Evolutionary conservation across 2,797 vertebrate species (phyloP), one percentile per base, ranked within the genome.

Genomic region (Onychomys arenicola): DNA sequence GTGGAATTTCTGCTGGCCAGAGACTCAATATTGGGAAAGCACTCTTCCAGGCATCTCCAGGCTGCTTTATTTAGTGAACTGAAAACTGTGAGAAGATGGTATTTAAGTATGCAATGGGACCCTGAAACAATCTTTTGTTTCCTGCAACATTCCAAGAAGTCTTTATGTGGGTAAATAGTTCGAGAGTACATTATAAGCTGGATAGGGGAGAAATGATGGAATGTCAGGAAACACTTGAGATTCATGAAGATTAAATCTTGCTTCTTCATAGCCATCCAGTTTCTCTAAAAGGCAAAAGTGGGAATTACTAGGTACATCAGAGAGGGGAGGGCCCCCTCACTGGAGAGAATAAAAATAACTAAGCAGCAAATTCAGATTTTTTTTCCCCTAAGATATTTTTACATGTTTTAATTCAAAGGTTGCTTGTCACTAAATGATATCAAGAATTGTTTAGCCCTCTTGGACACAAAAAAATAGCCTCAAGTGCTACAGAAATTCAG

Each of bases 1-100:
- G 69, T 98, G 95, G 97, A 98, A 98, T 96, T 96, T 78, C 93
- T 97, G 0, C 86, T 93, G 96, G n/a, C 96, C 93, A 92, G 75
- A 88, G 92, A 93, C 2, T 93, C 95, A 76, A 86, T 97, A 91
- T 96, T 75, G 63, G 57, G 65, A 97, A 80, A 90, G 87, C 52
- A 23, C 17, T 94, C 46, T 80, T 97, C 84, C 83, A 97, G 61
- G 91, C 93, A 85, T 5, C 1, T 3, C 96, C 87, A 97, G 73
- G 85, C 96, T 73, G 27, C 34, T 97, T 92, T 96, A 91, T 96
- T 83, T 92, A 95, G 97, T 80, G n/a, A 91, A 29, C 19, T 37
- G 57, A 80, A 98, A 95, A 84, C 55, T 97, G 96, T 96, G 91
- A 23, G 52, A 93, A 97, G 93, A 85, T 95, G 97, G 93, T 93